phyloP scores from a whole-genome alignment of 2,797 vertebrate genomes.

The Squalus acanthias region DNA sequence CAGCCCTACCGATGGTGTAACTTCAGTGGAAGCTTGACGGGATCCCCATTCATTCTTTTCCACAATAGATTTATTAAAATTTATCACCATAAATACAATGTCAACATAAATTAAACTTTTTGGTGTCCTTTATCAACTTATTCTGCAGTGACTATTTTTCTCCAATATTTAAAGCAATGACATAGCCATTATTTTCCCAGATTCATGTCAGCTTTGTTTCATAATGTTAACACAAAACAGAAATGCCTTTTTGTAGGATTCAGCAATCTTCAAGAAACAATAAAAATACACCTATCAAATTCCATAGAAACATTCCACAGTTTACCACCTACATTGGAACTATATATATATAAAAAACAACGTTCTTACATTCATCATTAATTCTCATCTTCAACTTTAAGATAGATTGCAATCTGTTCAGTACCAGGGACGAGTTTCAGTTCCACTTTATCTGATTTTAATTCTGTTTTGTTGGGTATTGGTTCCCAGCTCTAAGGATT shows the following conservation, averaged over 20 bases:
- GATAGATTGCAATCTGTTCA: neutral
- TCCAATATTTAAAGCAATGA: neutral
- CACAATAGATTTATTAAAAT: neutral
- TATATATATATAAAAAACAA: neutral
- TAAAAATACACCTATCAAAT: neutral
- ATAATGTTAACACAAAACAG: neutral
- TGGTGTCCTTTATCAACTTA: neutral
- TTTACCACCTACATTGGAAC: neutral
- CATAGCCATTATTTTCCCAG: neutral
- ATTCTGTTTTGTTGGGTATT: neutral
- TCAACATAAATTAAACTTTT: neutral
- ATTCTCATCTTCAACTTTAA: neutral
- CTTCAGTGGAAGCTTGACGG: no score
- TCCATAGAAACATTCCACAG: neutral
- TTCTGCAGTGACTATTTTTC: neutral
- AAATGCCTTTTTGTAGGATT: neutral
- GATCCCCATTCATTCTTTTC: neutral
- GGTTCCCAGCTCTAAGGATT: neutral
- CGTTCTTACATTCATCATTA: neutral
- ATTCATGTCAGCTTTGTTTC: neutral
- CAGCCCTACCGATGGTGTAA: no score
- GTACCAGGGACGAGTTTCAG: neutral
- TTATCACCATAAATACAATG: neutral
- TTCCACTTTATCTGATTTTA: neutral
- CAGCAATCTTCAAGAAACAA: neutral